Conservation (phyloP, 2,113 vertebrate species). For the Percina caprodes region DNA sequence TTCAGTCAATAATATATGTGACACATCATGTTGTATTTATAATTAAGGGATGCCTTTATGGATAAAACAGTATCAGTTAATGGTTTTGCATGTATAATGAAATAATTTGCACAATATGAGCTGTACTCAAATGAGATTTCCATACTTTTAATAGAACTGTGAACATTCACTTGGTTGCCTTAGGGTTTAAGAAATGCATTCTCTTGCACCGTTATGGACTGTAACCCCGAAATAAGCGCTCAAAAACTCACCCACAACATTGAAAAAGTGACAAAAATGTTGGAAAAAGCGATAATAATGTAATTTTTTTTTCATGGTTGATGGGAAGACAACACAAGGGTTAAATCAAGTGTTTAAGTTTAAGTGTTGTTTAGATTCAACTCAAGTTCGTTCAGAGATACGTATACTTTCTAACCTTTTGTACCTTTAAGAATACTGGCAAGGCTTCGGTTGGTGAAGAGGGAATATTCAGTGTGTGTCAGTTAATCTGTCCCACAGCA, state of each 20-base stretch:
- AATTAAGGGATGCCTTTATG: neutral
- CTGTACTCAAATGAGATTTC: neutral
- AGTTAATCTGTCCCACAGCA: conserved; percentile 55
- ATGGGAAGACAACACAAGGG: too few species aligned
- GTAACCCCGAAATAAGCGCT: too few species aligned
- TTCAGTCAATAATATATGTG: neutral
- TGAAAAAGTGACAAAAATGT: too few species aligned
- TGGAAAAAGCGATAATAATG: too few species aligned
- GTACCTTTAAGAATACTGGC: conserved; percentile 1
- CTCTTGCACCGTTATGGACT: neutral
- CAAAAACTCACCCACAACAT: too few species aligned
- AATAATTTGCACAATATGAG: neutral
- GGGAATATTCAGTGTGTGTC: conserved; percentile 23
- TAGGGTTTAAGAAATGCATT: neutral
- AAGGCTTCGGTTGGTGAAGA: conserved; percentile 29
- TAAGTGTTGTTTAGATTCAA: neutral
- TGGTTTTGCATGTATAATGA: neutral
- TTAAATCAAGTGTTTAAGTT: neutral
- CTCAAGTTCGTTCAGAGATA: neutral
- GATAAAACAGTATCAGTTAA: neutral
- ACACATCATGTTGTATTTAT: neutral
- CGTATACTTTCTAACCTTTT: conserved; percentile 28
- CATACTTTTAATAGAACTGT: neutral
- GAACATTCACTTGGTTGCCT: neutral
- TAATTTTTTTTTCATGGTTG: too few species aligned